Base-by-base conservation (phyloP, 2,888 invertebrate genomes). In the Apotomis capreana region DNA sequence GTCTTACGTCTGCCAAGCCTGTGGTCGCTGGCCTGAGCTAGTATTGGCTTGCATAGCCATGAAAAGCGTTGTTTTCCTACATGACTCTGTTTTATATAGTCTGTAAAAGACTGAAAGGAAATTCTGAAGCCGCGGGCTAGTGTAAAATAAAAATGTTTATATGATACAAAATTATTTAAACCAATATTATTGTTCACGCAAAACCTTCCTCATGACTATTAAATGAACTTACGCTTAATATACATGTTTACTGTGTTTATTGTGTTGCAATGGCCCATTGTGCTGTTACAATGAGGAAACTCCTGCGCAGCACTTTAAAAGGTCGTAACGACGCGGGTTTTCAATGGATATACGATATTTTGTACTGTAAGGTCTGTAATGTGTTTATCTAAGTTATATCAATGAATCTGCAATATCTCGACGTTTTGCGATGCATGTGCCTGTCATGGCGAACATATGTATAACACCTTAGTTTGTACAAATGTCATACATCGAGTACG, bases 221-320 rank as follows among this genome's bases (percentile, higher is more conserved):
- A 46, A 63, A 68, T 59, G 62, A 51, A 63, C 13, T 62, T 70
- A 46, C 67, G 63, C 37, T 52, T 65, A 62, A 46, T 63, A 54
- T 59, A 68, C 44, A 51, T 13, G 44, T 71, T 68, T 72, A 68
- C 62, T 68, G 36, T 49, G 52, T 57, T 63, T 55, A 68, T 68
- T 68, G 68, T 72, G 62, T 58, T 52, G 63, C 63, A 72, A 72
- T 72, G 36, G 72, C 63, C 72, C 46, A 72, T 72, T 72, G 72
- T 72, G 58, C 26, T 37, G 36, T 26, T 26, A 26, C 26, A 10
- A 58, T 51, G 36, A 69, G 62, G 69, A 67, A 71, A 63, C 68
- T 62, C 46, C 6, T 49, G 49, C 49, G 3, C 49, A 49, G 5
- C 49, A 9, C 1, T 6, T 9, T 10, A 8, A 49, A 49, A 49